Percentiles rank a stretch among this genome's conserved stretches.
These are phyloP conservation scores for Caenorhabditis japonica DNA, from an alignment of 2,888 invertebrate genomes.

Conservation along the genomic window DNA sequence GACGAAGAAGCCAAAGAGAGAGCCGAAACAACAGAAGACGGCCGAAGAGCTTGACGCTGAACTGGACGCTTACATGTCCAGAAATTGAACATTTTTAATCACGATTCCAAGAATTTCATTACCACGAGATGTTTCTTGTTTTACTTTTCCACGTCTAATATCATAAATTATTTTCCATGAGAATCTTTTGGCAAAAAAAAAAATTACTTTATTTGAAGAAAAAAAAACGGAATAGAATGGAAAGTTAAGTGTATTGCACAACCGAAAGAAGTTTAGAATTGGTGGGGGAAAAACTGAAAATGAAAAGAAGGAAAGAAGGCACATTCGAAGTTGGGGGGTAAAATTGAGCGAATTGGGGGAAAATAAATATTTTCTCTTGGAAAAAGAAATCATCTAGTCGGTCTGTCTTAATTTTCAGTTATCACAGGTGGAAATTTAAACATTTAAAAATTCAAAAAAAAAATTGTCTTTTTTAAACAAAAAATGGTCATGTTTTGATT, in stretches of 20 bases:
- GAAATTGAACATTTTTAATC: background rate
- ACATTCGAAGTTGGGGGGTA: conserved; percentile 13
- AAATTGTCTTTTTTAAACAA: background rate
- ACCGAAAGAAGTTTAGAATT: conserved; percentile 35
- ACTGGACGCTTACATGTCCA: conserved; percentile 57
- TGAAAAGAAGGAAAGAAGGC: conserved; percentile 12
- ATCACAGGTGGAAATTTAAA: conserved; percentile 42
- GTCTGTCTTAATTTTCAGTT: conserved; percentile 2
- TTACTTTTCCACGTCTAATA: conserved; percentile 2
- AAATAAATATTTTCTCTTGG: no score
- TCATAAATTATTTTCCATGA: conserved; percentile 1
- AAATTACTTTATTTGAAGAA: conserved; percentile 2
- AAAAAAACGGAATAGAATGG: background rate
- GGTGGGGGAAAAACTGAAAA: background rate
- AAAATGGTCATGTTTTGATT: conserved; percentile 24
- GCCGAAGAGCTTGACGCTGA: conserved; percentile 57
- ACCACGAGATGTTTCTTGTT: conserved; percentile 4
- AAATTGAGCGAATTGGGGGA: conserved; percentile 8
- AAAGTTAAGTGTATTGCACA: conserved; percentile 22
- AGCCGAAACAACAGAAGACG: conserved; percentile 38
- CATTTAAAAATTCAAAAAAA: background rate
- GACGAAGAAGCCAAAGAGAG: conserved; percentile 32
- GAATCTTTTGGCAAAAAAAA: background rate
- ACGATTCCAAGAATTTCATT: background rate
- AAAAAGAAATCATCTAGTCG: conserved; percentile 17